Evolutionary conservation across 2,888 invertebrate species (phyloP).

Genomic region (Melolontha melolontha): DNA sequence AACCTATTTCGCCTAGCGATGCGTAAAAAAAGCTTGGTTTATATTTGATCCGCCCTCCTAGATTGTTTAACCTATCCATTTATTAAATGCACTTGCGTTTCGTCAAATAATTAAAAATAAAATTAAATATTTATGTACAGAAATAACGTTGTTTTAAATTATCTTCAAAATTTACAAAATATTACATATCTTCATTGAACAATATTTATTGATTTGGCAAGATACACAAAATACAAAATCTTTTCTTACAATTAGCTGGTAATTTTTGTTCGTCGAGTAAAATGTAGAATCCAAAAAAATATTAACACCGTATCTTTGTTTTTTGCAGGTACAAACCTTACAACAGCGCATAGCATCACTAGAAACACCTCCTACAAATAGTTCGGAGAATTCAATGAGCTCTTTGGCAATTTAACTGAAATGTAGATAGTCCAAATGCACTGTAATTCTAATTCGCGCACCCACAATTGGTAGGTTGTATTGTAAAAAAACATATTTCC

Average conservation of each 20-base stretch:
- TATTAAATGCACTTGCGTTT: too few species aligned
- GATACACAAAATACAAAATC: not conserved
- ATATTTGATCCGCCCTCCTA: too few species aligned
- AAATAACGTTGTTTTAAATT: too few species aligned
- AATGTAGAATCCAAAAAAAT: not conserved
- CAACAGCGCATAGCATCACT: constrained; percentile 67
- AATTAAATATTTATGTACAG: too few species aligned
- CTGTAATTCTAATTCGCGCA: constrained; percentile 32
- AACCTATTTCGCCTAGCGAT: too few species aligned
- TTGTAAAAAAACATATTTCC: constrained; percentile 1
- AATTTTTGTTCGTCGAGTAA: constrained; percentile 24
- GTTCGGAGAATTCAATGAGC: constrained; percentile 61
- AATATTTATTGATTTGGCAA: too few species aligned
- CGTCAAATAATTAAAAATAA: too few species aligned
- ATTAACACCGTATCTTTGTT: constrained; percentile 19
- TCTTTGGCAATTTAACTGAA: constrained; percentile 58
- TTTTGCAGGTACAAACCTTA: constrained; percentile 65
- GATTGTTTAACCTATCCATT: too few species aligned
- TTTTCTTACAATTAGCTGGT: constrained; percentile 28
- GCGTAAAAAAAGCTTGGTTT: too few species aligned
- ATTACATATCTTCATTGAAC: too few species aligned
- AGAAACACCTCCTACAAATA: constrained; percentile 64
- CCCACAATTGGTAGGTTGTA: constrained; percentile 29
- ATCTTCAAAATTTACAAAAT: too few species aligned
- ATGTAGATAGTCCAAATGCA: constrained; percentile 35